Evolutionary conservation across 1,140 invertebrate species (phyloP), one percentile per base, ranked within the genome.

Genomic region (Trypoxylus dichotomus): DNA sequence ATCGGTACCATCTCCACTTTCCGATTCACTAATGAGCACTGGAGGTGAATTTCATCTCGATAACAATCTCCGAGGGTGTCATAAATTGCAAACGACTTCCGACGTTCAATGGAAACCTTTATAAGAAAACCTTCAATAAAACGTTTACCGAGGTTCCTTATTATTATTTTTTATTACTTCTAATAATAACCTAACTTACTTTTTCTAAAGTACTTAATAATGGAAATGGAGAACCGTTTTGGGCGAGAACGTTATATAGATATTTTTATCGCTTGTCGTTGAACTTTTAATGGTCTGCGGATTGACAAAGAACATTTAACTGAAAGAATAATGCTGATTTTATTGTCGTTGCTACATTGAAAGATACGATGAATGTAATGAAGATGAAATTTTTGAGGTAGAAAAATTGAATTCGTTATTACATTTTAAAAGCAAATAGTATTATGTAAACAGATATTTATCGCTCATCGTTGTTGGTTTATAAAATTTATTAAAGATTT

Each of bases 151-250:
- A 68, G 8, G 60, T 68, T 68, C 60, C 24, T 29, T 68, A 68
- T 68, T 29, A 68, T 68, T 68, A 68, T 68, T 68, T 68, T 68
- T 68, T 68, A 68, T 68, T 68, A 68, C 60, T n/a, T 68, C 27
- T 15, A 68, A 68, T 58, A 58, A 58, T 68, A 68, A 24, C 60
- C 27, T 3, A 29, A 68, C 60, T 68, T 29, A 29, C 60, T 25
- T 68, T 68, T 24, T 68, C 3, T 68, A 68, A 68, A 68, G 60
- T 68, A 24, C 24, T 68, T 25, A 68, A 68, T 24, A 24, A 68
- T 68, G 60, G 24, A 68, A 68, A 68, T 21, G 27, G 24, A 25
- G 27, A 68, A 29, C 13, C 60, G 60, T n/a, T 58, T 58, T 58
- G 21, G 24, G 24, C 7, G 47, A 54, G 47, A 15, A 54, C 2